phyloP scores from a whole-genome alignment of 53 echinoderm and acorn worm species.

The Henricia sp. region DNA sequence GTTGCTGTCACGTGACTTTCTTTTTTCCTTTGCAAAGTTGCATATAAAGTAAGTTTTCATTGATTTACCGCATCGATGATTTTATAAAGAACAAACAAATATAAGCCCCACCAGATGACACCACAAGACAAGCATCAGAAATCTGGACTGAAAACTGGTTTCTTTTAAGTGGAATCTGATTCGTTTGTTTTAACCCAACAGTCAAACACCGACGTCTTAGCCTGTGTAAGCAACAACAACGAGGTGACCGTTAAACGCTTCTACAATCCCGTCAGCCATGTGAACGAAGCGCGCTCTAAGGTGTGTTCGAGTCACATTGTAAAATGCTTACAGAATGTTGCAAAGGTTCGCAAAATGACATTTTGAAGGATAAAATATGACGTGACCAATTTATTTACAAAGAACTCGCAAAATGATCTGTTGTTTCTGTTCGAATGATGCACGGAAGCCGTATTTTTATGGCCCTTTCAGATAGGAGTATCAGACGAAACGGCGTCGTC shows the following conservation, averaged over 20 bases:
- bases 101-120: not conserved
- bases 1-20: not conserved
- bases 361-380: not conserved
- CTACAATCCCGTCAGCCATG: constrained; percentile 35
- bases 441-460: not conserved
- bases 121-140: too few species aligned
- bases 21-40: not conserved
- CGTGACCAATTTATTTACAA: not conserved
- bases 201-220: constrained; percentile 36
- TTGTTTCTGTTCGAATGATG: not conserved
- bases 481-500: not conserved
- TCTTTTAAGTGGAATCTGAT: not conserved
- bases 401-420: not conserved
- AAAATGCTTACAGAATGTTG: not conserved
- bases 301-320: not conserved
- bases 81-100: not conserved
- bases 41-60: not conserved
- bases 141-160: not conserved
- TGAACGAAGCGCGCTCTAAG: constrained; percentile 17
- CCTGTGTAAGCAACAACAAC: constrained; percentile 19
- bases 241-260: constrained; percentile 4
- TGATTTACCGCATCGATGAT: not conserved
- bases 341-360: not conserved
- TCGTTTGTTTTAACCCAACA: too few species aligned
- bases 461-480: constrained; percentile 8